Percentiles rank a stretch among this genome's conserved stretches.
phyloP scores from a whole-genome alignment of 2,888 invertebrate genomes.

The Gerris lacustris region DNA sequence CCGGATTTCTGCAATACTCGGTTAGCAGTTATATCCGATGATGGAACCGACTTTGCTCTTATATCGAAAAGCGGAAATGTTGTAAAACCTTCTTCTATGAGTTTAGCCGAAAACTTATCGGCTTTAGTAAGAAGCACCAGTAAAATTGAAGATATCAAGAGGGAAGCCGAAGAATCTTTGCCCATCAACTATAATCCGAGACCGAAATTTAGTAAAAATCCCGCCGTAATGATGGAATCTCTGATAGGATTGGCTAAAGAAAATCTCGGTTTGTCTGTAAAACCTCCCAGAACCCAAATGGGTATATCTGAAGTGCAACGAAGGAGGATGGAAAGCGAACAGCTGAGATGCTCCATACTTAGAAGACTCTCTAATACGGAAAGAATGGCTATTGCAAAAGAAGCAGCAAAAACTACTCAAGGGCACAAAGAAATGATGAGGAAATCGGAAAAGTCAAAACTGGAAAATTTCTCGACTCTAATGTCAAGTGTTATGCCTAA shows the following conservation, averaged over 20 bases:
- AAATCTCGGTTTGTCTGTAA: not conserved
- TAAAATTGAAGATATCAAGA: not conserved
- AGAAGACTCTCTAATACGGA: constrained; percentile 15
- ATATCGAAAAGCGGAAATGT: not conserved
- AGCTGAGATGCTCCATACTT: constrained; percentile 14
- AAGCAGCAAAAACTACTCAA: constrained; percentile 14
- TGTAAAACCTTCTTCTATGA: not conserved
- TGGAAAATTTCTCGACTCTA: not conserved
- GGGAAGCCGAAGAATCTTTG: not conserved
- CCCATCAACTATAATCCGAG: not conserved
- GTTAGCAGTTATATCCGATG: constrained; percentile 6
- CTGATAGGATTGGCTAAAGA: not conserved
- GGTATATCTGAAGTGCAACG: constrained; percentile 4
- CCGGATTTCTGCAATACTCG: constrained; percentile 2
- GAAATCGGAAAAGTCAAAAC: not conserved
- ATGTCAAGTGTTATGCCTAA: constrained; percentile 10
- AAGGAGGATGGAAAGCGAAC: constrained; percentile 7
- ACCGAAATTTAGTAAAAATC: constrained; percentile 1
- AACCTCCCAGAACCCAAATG: not conserved
- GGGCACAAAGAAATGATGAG: constrained; percentile 3
- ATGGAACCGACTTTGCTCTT: not conserved
- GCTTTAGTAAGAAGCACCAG: not conserved
- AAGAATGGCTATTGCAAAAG: constrained; percentile 16
- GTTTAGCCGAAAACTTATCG: not conserved
- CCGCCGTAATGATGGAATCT: not conserved